These are phyloP conservation scores for Lycocorax pyrrhopterus DNA, from an alignment of 2,113 vertebrate genomes.

Conservation along the genomic window DNA sequence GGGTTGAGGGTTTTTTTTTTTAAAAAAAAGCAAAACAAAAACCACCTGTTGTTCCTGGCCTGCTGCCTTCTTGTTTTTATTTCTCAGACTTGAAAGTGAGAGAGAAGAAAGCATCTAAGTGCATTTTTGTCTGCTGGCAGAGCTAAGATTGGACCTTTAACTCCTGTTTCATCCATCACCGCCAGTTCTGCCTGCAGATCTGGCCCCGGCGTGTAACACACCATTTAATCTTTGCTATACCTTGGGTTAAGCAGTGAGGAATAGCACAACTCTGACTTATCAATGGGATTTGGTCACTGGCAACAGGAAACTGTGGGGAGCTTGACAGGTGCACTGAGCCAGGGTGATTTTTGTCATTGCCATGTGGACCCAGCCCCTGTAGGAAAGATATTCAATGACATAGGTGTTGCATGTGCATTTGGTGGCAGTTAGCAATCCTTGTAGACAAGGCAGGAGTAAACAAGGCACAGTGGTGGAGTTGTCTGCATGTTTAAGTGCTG, in stretches of 20 bases:
- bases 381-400: not conserved
- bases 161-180: not conserved
- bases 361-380: rapidly evolving
- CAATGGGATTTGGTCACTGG: not conserved
- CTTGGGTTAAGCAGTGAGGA: not conserved
- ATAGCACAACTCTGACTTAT: not conserved
- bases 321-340: not conserved
- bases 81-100: not conserved
- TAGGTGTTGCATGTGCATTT: not conserved
- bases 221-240: not conserved
- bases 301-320: not conserved
- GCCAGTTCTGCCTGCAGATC: not conserved
- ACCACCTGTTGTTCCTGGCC: not conserved
- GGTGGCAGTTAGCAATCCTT: not conserved
- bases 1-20: not conserved
- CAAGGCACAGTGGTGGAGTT: not conserved
- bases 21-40: not conserved
- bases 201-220: not conserved
- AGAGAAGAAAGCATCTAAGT: not conserved
- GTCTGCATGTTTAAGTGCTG: not conserved
- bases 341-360: not conserved
- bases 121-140: not conserved
- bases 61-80: not conserved
- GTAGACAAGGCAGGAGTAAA: not conserved
- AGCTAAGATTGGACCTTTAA: not conserved